Evolutionary conservation across 2,888 invertebrate genomes (phyloP).

Genomic region (Marasmarcha lunaedactyla): DNA sequence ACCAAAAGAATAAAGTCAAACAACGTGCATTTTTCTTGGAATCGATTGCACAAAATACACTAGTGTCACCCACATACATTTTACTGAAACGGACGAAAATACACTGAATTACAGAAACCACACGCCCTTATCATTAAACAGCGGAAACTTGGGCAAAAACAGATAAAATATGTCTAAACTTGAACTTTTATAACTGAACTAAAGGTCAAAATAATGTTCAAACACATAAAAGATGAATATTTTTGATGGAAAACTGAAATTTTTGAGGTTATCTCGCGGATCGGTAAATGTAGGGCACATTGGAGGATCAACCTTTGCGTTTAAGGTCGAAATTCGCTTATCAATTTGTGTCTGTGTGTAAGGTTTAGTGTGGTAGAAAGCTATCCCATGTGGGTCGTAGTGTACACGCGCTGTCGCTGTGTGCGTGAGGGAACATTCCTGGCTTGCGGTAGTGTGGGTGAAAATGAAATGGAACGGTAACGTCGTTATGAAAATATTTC

Average conservation of each 20-base stretch:
- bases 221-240: conserved; percentile 20
- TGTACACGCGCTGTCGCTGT: conserved; percentile 16
- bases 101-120: not conserved
- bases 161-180: not conserved
- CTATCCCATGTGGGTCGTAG: conserved; percentile 26
- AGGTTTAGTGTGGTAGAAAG: conserved; percentile 22
- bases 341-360: conserved; percentile 29
- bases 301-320: conserved; percentile 28
- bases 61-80: no score
- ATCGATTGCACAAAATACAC: no score
- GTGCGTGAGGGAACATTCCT: conserved; percentile 24
- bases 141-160: conserved; percentile 6
- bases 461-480: conserved; percentile 2
- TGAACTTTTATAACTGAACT: no score
- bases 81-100: not conserved
- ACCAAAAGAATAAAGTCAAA: no score
- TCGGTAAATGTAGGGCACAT: conserved; percentile 57
- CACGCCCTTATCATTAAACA: not conserved
- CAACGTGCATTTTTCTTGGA: no score
- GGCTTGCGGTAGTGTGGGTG: conserved; percentile 31
- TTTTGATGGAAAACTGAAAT: conserved; percentile 26
- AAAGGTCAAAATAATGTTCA: not conserved
- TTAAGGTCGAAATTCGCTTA: conserved; percentile 45
- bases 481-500: no score
- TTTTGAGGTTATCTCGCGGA: conserved; percentile 62